Evolutionary conservation across 2,797 vertebrate species (phyloP), one percentile per base, ranked within the genome.

Genomic region (Etheostoma perlongum): DNA sequence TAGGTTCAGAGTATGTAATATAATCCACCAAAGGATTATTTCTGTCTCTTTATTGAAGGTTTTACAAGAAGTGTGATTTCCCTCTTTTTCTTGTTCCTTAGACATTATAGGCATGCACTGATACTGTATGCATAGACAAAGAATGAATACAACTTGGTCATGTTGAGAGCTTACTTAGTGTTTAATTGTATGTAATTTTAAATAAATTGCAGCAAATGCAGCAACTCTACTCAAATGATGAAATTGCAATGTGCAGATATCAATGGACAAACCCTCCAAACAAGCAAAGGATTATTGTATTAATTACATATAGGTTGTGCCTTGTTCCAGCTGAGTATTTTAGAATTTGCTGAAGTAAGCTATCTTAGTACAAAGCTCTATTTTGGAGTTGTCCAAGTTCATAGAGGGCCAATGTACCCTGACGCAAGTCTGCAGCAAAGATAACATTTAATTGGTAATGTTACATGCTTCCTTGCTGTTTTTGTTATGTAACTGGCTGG

Each of bases 401-500:
- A 57, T 18, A 8, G 8, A 46, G 25, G 36, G 30, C 81, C 47
- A 36, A n/a, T 75, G 27, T 42, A 15, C 16, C 19, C 25, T 5
- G 42, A 16, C 9, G 18, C 62, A 33, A 63, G 59, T 51, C 1
- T 46, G 42, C 49, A 59, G 55, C 54, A 69, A 59, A 57, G 16
- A 57, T 72, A 73, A 64, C 21, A 62, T 30, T 30, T 3, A 13
- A 4, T 2, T 19, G 52, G 48, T 68, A 72, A 47, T 67, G 72
- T 82, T 64, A 69, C 63, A 53, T 3, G 15, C 42, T 46, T 64
- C 27, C 14, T 46, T 13, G 5, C 53, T 57, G 62, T 23, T 76
- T 78, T 52, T 77, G 64, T 76, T 79, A 65, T 72, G 73, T 42
- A 79, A 84, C 67, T 33, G 51, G 19, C 48, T 42, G 66, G 44